A percentile compares a stretch with the other conserved stretches of the same genome.
Conservation (phyloP, 2,888 invertebrate species). For the Amitus sp. region DNA sequence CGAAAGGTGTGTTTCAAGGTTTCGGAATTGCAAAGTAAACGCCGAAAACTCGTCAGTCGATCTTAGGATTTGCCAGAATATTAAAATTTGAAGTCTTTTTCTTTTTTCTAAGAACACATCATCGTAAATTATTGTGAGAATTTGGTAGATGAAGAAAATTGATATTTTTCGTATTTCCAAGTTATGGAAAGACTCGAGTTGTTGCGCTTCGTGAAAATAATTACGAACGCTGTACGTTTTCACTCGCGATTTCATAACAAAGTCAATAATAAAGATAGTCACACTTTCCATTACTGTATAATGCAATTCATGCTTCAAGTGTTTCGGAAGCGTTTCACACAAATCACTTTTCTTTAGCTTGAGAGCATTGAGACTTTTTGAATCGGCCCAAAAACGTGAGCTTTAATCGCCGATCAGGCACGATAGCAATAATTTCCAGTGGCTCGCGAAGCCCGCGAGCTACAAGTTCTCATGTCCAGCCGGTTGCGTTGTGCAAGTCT, state of each 20-base stretch:
- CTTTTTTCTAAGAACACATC: too few relatives aligned
- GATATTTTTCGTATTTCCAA: background rate
- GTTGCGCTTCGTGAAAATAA: background rate
- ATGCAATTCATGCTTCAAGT: background rate
- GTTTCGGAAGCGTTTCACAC: background rate
- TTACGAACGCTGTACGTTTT: constrained; percentile 1
- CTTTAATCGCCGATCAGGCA: constrained; percentile 35
- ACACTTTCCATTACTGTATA: constrained; percentile 4
- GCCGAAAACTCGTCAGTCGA: too few relatives aligned
- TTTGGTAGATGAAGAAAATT: too few relatives aligned
- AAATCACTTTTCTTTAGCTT: background rate
- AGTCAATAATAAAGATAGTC: constrained; percentile 1
- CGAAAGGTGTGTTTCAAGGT: background rate
- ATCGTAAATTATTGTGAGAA: too few relatives aligned
- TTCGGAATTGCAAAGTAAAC: constrained; percentile 3
- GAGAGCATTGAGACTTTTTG: background rate
- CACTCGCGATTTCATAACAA: background rate
- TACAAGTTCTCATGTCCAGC: constrained; percentile 36
- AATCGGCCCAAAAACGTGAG: constrained; percentile 38
- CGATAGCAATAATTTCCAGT: constrained; percentile 37
- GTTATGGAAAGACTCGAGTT: background rate
- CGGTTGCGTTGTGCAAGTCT: constrained; percentile 41
- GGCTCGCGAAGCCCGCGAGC: constrained; percentile 35
- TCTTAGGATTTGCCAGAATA: too few relatives aligned
- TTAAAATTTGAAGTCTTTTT: too few relatives aligned